Base-by-base conservation (phyloP, 2,113 vertebrate species). In the Callorhinus ursinus region DNA sequence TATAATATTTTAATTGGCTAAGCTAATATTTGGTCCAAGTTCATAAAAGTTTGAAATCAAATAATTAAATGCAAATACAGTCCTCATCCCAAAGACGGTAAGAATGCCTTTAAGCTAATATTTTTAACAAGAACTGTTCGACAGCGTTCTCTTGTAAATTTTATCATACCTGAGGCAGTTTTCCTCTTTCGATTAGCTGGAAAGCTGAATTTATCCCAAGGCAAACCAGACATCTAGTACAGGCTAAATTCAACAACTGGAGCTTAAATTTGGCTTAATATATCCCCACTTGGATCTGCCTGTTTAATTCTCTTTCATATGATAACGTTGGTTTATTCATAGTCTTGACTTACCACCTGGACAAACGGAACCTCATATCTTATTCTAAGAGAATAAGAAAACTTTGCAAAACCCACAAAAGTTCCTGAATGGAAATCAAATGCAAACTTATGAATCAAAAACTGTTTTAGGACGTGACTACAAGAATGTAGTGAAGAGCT, bases 211-310 rank as follows among this genome's bases (percentile, higher is more conserved):
- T 99, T 99, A 98, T 99, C 99, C 99, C 98, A 98, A 99, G 99
- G 99, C 99, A 98, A 99, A 98, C 98, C 99, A 99, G 98, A 98
- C 98, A 97, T 99, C 98, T 98, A 98, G 99, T 99, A 98, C 98
- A 96, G 99, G 99, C 99, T 99, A 99, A 99, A 99, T 99, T 99
- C 99, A 99, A 98, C 99, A 99, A 99, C 99, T 95, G 97, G 98
- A 99, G 98, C 98, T 99, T 99, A 99, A 99, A 99, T 99, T 99
- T 99, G 99, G 98, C 98, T 99, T 99, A 99, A 99, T 99, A 99
- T 99, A 99, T 99, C 99, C 99, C 99, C 99, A 99, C 99, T 98
- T 99, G 99, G 99, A 99, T 98, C 67, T 98, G 97, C 98, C 98
- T 99, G 97, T 98, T 99, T 99, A 99, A 99, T 99, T 99, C 99